Conservation (phyloP, 2,113 vertebrate species). For the Suncus etruscus region DNA sequence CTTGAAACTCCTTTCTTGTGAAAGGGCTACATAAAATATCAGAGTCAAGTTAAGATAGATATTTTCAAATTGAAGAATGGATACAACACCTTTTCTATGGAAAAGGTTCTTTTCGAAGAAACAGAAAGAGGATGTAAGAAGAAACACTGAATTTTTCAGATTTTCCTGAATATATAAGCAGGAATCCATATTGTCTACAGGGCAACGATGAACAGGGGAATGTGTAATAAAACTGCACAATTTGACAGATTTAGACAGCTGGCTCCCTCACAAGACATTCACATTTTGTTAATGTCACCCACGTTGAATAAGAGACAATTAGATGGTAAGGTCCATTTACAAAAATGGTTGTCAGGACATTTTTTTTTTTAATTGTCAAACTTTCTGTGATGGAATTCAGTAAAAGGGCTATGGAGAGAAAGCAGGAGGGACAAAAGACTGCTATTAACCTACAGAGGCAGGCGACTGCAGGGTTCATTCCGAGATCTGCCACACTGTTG, state of each 20-base stretch:
- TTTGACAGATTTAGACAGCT: constrained; percentile 88
- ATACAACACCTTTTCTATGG: constrained; percentile 68
- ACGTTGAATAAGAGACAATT: constrained; percentile 87
- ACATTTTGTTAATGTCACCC: constrained; percentile 87
- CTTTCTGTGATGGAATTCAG: constrained; percentile 89
- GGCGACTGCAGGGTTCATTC: constrained; percentile 86
- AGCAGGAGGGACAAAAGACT: constrained; percentile 87
- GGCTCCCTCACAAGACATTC: constrained; percentile 87
- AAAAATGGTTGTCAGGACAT: constrained; percentile 89
- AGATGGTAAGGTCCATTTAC: constrained; percentile 88
- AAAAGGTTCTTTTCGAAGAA: constrained; percentile 64
- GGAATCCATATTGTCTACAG: constrained; percentile 76
- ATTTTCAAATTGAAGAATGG: constrained; percentile 43
- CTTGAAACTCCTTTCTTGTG: constrained; percentile 66
- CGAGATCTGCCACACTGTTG: constrained; percentile 90
- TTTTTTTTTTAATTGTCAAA: constrained; percentile 90
- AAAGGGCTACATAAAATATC: constrained; percentile 59
- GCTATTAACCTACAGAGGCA: constrained; percentile 90
- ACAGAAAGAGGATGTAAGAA: constrained; percentile 73
- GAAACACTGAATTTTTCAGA: constrained; percentile 71
- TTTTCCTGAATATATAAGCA: constrained; percentile 76
- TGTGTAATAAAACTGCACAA: constrained; percentile 85
- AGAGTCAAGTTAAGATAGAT: constrained; percentile 17
- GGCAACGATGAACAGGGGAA: constrained; percentile 77
- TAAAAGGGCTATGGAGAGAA: constrained; percentile 87